phyloP scores from a whole-genome alignment of 2,797 vertebrate species.

The Sebastes baramenuke region DNA sequence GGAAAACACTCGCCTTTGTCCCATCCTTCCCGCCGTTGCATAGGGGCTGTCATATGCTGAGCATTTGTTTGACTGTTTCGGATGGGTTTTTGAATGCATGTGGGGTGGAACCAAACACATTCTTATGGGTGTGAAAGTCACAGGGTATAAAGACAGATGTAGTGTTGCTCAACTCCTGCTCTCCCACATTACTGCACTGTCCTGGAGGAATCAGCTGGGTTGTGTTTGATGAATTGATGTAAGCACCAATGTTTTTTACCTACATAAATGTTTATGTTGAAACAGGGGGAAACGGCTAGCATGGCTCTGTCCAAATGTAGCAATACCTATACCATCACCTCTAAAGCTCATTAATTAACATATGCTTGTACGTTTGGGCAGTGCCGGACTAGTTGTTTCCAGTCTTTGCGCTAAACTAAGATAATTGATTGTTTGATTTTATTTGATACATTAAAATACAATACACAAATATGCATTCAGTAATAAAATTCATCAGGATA shows the following conservation, averaged over 20 bases:
- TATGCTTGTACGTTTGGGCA: not conserved
- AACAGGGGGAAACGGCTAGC: not conserved
- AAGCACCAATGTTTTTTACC: not conserved
- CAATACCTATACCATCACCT: not conserved
- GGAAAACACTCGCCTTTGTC: constrained; percentile 60
- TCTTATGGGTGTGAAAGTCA: constrained; percentile 57
- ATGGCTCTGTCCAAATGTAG: not conserved
- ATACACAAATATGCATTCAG: not conserved
- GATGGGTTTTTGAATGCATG: constrained; percentile 66
- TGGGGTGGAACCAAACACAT: constrained; percentile 71
- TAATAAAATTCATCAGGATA: not conserved
- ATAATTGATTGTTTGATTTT: not conserved
- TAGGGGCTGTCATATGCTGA: constrained; percentile 60
- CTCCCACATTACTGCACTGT: not conserved
- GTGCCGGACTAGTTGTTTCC: not conserved
- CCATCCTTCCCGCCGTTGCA: constrained; percentile 25
- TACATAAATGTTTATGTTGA: too few species aligned
- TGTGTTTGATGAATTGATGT: not conserved
- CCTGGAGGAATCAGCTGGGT: not conserved
- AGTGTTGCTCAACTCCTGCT: not conserved
- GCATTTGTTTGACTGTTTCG: constrained; percentile 55
- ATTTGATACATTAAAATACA: not conserved
- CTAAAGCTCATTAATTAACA: not conserved
- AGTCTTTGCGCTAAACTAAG: not conserved
- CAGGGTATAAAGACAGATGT: constrained; percentile 47